A percentile compares a stretch with the other conserved stretches of the same genome.
These are phyloP conservation scores for Melospiza georgiana DNA, from an alignment of 2,113 vertebrate species.

Conservation along the genomic window DNA sequence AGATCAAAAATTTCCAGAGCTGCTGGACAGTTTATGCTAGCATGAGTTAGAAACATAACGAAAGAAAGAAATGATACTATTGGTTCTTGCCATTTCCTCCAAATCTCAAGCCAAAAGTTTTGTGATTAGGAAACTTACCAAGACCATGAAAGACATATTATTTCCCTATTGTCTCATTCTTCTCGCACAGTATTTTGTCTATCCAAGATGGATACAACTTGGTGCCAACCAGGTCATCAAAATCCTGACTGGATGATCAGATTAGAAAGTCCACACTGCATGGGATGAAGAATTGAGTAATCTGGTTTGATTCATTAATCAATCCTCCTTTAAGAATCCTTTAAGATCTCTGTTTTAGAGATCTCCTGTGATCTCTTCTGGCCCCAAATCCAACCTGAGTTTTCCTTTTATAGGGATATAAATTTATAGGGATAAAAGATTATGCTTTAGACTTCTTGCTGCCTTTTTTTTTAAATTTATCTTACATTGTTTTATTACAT, in stretches of 20 bases:
- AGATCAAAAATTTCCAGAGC: not conserved
- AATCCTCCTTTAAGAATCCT: not conserved
- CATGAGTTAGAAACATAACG: not conserved
- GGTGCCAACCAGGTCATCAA: not conserved
- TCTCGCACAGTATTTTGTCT: not conserved
- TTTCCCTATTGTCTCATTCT: not conserved
- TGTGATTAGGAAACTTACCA: not conserved
- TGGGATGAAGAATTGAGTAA: not conserved
- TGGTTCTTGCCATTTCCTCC: not conserved
- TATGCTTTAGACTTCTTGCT: not conserved
- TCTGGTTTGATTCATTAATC: not conserved
- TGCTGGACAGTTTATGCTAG: not conserved
- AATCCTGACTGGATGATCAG: not conserved
- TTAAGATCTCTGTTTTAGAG: not conserved
- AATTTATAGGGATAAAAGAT: not conserved
- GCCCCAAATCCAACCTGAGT: not conserved
- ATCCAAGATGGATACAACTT: not conserved
- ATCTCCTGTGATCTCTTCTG: not conserved
- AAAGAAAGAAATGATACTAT: not conserved
- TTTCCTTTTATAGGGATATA: not conserved
- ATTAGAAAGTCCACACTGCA: not conserved
- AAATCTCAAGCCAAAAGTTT: not conserved
- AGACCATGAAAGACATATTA: not conserved
- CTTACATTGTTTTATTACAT: not conserved
- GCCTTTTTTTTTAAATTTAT: too few species aligned